phyloP scores from a whole-genome alignment of 2,888 invertebrate species.

The Drosophila mimetica region DNA sequence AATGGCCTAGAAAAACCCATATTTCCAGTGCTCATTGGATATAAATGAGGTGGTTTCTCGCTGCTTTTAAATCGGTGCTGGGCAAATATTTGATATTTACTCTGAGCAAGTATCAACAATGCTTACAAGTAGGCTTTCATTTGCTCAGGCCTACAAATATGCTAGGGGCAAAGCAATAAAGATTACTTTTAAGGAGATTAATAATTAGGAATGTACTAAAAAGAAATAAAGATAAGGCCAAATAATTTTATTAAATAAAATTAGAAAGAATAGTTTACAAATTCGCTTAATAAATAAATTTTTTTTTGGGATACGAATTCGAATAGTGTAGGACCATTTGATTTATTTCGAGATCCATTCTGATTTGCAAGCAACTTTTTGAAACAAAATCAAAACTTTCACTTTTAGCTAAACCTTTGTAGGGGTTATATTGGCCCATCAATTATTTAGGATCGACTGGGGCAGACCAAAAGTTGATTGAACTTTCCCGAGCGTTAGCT shows the following conservation, averaged over 20 bases:
- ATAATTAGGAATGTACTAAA: no score
- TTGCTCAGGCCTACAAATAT: neutral
- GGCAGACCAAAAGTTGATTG: constrained; percentile 58
- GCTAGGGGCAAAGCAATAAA: neutral
- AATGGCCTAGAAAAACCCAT: constrained; percentile 7
- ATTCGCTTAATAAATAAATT: no score
- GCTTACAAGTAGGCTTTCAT: constrained; percentile 4
- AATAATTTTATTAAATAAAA: no score
- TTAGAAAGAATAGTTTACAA: no score
- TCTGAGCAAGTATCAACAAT: constrained; percentile 15
- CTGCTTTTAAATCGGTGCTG: constrained; percentile 6
- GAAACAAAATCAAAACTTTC: constrained; percentile 17
- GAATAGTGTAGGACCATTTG: no score
- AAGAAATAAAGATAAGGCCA: no score
- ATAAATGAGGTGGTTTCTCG: neutral
- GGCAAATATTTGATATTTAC: constrained; percentile 17
- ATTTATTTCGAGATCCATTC: no score
- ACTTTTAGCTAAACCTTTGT: neutral
- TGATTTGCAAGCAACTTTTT: neutral
- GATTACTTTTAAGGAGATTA: neutral
- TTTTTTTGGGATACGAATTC: no score
- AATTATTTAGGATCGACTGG: constrained; percentile 53
- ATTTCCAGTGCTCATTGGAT: constrained; percentile 8
- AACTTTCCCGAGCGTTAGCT: constrained; percentile 44
- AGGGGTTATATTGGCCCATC: constrained; percentile 28